Base-by-base conservation (phyloP, 1,140 invertebrate genomes). In the Lordiphosa clarofinis region DNA sequence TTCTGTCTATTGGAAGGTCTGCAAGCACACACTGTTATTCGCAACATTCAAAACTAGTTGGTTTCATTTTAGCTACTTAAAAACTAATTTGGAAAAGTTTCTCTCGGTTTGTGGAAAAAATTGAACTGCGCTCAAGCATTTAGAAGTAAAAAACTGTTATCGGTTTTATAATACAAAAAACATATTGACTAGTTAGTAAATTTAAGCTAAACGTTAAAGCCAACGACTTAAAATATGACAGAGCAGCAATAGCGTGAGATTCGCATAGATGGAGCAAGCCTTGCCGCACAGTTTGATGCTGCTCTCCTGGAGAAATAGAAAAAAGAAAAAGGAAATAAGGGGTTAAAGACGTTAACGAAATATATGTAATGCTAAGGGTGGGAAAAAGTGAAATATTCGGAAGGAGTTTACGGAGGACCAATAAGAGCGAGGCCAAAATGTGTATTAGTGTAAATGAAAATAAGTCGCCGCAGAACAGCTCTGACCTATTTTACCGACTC, bases 121-220 rank as follows among this genome's bases (percentile, higher is more conserved):
- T 78, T 59, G 42, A 78, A 78, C 74, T 64, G 74, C 74, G 68
- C 68, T 68, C 49, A 78, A 78, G 74, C 64, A 53, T 71, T 61
- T 49, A 59, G 74, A 79, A 15, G 64, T 79, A 79, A 73, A 78
- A 78, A 78, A 78, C 69, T 6, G 43, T 43, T 39, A 36, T 43
- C 19, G 48, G 10, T 19, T 53, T 56, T 44, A 56, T 75, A 56
- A 71, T 72, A 76, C 63, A 76, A 78, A 55, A 70, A 76, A 58
- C 56, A 68, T 69, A 69, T 62, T 56, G 63, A 54, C 58, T 62
- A 61, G 21, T 44, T 31, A 31, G 4, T 39, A 39, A 31, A 63
- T 47, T 63, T 75, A 68, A 70, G 52, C 68, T 82, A 82, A 64
- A 37, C 73, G 76, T 84, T 82, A 82, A 57, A 84, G 75, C 73